Evolutionary conservation across 2,888 invertebrate species (phyloP).

Genomic region (Andrena trimmerana): DNA sequence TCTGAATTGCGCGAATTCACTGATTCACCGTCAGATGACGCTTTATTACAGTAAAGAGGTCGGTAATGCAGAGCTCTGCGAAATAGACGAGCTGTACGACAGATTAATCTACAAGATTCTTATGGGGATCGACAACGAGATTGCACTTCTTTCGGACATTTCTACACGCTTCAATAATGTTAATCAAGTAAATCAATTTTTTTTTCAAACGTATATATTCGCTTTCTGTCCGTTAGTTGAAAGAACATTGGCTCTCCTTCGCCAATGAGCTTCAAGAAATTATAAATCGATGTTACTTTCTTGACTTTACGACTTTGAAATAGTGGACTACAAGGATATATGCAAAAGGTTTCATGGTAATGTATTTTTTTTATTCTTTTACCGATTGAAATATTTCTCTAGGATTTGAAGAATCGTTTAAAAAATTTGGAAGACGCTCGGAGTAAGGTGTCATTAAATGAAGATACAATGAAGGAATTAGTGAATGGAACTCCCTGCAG

Average conservation of each 20-base stretch:
- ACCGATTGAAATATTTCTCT: conserved; percentile 28
- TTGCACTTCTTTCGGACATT: conserved; percentile 63
- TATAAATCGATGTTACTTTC: not conserved
- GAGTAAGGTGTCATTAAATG: conserved; percentile 70
- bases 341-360: not conserved
- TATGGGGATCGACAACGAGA: conserved; percentile 76
- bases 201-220: not conserved
- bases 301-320: not conserved
- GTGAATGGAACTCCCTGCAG: conserved; percentile 75
- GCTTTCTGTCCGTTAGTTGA: not conserved
- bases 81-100: conserved; percentile 67
- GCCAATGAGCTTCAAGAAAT: not conserved
- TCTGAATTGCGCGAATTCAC: not conserved
- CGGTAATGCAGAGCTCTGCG: conserved; percentile 73
- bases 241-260: not conserved
- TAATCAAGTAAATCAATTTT: conserved; percentile 71
- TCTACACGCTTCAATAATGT: conserved; percentile 68
- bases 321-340: not conserved
- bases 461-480: conserved; percentile 72
- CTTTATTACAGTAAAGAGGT: conserved; percentile 70
- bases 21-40: conserved; percentile 51
- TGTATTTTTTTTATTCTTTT: not conserved
- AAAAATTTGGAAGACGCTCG: conserved; percentile 71
- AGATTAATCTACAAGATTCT: conserved; percentile 77
- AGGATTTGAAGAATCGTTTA: conserved; percentile 77